Evolutionary conservation across 2,888 invertebrate species (phyloP).

Genomic region (Drosophila ezoana): DNA sequence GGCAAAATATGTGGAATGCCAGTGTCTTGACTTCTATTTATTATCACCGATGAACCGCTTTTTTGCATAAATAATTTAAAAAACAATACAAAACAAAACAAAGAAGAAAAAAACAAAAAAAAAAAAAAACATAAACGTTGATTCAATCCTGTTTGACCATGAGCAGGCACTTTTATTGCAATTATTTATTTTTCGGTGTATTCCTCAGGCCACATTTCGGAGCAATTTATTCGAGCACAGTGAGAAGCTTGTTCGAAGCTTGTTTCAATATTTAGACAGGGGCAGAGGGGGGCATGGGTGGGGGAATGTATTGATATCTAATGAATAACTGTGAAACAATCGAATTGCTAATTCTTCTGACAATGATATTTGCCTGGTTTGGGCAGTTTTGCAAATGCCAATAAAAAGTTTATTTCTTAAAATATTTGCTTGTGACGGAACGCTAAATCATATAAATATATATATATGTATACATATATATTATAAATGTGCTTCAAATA

Average conservation of each 20-base stretch:
- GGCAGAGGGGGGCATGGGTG: neutral
- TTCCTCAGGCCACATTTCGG: constrained; percentile 22
- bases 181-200: constrained; percentile 44
- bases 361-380: constrained; percentile 30
- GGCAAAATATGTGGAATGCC: constrained; percentile 44
- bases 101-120: constrained; percentile 20
- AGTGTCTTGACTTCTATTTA: constrained; percentile 38
- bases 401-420: neutral
- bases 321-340: constrained; percentile 36
- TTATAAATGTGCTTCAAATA: constrained; percentile 1
- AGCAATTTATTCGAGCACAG: constrained; percentile 55
- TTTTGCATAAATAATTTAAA: constrained; percentile 60
- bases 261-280: neutral
- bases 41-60: constrained; percentile 55
- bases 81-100: neutral
- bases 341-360: constrained; percentile 36
- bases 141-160: constrained; percentile 68
- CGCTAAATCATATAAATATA: neutral
- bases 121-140: constrained; percentile 19
- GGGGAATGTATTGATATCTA: constrained; percentile 2
- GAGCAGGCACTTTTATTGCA: constrained; percentile 66
- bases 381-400: constrained; percentile 22
- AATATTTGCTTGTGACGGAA: no score
- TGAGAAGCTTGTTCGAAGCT: constrained; percentile 47
- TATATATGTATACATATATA: neutral